Evolutionary conservation across 2,888 invertebrate genomes (phyloP), one percentile per base, ranked within the genome.

Genomic region (Drosophila glabriapex): DNA sequence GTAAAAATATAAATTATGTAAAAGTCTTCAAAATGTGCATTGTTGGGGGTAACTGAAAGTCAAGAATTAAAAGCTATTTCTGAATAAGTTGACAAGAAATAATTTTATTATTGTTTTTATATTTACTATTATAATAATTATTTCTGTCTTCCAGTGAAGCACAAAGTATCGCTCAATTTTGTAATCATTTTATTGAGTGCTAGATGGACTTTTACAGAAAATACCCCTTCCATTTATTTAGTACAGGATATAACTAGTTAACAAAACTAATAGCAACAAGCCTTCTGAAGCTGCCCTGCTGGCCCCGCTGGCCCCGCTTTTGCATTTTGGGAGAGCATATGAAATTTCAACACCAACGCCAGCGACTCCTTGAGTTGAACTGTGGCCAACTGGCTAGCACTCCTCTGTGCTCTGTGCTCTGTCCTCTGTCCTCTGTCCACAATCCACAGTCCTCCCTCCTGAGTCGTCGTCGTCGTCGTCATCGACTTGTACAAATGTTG

Each of bases 401-500:
- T 65, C 16, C 39, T 39, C 31, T 43, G 28, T 58, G 16, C 41
- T 25, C 25, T 25, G 25, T 25, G 2, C 31, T 31, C 31, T 31
- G 31, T 31, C 0, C 29, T 29, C 31, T 9, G 31, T 65, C 19
- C 28, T 39, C 31, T 33, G 37, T 58, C 22, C 41, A 31, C 33
- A 9, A 14, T 43, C 46, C 41, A n/a, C 49, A 14, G n/a, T 55
- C 9, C 67, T 46, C 33, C 22, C 10, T 31, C 19, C 37, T 35
- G 14, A 14, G 29, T 55, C 64, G 16, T 16, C 46, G 60, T 35
- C 35, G 49, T 64, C 62, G 29, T 67, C 54, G 61, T 49, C 73
- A 54, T 68, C 68, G 82, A 82, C 71, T 70, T 80, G 89, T 66
- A 85, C 89, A 89, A 89, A 84, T 84, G 84, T 83, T 77, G 60